These are phyloP conservation scores for Aix galericulata DNA, from an alignment of 2,113 vertebrate species.

Conservation along the genomic window DNA sequence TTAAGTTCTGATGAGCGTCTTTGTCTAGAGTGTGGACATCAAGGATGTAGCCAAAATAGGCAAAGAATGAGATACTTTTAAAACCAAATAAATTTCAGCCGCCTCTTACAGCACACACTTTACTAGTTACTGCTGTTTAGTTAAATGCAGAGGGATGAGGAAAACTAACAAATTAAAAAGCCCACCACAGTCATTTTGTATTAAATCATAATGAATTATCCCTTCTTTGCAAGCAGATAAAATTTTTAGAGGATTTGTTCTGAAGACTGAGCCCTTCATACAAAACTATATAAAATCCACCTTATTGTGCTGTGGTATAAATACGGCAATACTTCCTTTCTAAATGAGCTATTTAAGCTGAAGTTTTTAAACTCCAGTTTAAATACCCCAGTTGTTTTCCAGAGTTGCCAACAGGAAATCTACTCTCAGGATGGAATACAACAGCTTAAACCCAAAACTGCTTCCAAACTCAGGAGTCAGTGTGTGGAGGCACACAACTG, in stretches of 20 bases:
- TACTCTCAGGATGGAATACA: background rate
- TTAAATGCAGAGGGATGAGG: background rate
- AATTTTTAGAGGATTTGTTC: background rate
- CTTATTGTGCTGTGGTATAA: background rate
- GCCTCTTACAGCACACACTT: background rate
- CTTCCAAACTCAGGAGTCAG: background rate
- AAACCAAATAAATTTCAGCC: background rate
- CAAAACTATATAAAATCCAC: background rate
- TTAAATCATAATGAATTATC: background rate
- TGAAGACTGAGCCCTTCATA: background rate
- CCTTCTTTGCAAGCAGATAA: background rate
- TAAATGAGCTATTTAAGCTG: background rate
- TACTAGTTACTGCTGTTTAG: background rate
- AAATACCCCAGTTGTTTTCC: background rate
- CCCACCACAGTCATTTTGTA: background rate
- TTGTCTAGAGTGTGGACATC: background rate
- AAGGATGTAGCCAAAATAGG: background rate
- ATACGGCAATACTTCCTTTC: background rate
- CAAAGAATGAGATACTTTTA: background rate
- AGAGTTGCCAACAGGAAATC: background rate
- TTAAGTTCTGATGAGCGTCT: background rate
- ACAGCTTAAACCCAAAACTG: background rate
- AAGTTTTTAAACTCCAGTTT: background rate
- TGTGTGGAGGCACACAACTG: background rate
- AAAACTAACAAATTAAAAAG: background rate